These are phyloP conservation scores for Nymphalis urticae DNA, from an alignment of 2,888 invertebrate species.

Conservation along the genomic window DNA sequence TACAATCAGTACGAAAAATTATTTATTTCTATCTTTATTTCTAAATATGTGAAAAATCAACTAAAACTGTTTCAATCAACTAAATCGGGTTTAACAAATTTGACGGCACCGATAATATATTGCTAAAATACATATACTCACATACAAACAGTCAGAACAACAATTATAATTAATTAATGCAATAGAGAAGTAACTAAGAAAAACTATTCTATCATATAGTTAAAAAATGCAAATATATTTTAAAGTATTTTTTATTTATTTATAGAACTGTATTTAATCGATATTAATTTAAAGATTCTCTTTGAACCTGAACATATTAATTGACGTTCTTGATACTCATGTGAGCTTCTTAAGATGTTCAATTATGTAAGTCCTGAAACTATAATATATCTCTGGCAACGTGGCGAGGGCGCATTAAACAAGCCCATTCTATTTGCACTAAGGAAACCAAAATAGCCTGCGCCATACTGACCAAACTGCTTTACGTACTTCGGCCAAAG, in stretches of 20 bases:
- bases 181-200: background rate
- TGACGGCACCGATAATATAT: too few relatives aligned
- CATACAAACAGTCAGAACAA: too few relatives aligned
- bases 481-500: slow-evolving; percentile 29
- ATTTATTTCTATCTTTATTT: too few relatives aligned
- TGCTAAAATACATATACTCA: too few relatives aligned
- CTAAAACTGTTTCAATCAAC: too few relatives aligned
- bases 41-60: too few relatives aligned
- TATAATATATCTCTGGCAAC: slow-evolving; percentile 18
- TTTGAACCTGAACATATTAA: background rate
- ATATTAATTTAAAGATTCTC: background rate
- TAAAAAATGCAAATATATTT: too few relatives aligned
- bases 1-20: too few relatives aligned
- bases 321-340: background rate
- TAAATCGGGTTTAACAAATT: too few relatives aligned
- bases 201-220: background rate
- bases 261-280: too few relatives aligned
- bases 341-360: slow-evolving; percentile 1
- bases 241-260: too few relatives aligned
- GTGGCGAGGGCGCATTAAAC: slow-evolving; percentile 25
- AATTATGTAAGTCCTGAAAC: slow-evolving; percentile 18
- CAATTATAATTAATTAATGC: too few relatives aligned
- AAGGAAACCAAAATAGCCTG: slow-evolving; percentile 42
- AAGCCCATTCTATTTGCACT: slow-evolving; percentile 44
- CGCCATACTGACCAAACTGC: slow-evolving; percentile 38